These are phyloP conservation scores for Bergia puertoricense DNA, from an alignment of 92 coral and sea anemone species.

Conservation along the genomic window DNA sequence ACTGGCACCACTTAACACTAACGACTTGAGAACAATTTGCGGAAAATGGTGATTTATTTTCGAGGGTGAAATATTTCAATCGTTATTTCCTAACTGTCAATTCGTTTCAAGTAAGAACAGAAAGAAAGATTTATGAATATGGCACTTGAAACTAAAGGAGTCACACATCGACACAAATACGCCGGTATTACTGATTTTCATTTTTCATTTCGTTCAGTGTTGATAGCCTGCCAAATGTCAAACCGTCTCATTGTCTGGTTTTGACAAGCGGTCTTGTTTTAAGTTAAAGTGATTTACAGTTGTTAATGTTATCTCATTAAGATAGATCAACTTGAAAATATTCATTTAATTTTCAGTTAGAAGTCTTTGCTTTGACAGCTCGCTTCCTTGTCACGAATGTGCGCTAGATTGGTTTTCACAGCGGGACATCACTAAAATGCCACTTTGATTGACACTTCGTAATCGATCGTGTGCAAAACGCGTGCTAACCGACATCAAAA, in stretches of 20 bases:
- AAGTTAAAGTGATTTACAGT: slow-evolving; percentile 93
- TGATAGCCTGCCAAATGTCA: slow-evolving; percentile 68
- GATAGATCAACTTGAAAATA: slow-evolving; percentile 95
- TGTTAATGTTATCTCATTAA: slow-evolving; percentile 94
- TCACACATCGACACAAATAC: slow-evolving; percentile 60
- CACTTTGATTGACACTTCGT: slow-evolving; percentile 87
- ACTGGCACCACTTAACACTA: slow-evolving; percentile 20
- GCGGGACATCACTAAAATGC: slow-evolving; percentile 79
- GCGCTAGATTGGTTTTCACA: slow-evolving; percentile 92
- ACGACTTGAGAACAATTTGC: slow-evolving; percentile 47
- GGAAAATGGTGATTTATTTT: slow-evolving; percentile 38
- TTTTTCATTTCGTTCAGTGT: slow-evolving; percentile 73
- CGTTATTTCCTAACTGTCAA: slow-evolving; percentile 25
- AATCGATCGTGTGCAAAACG: slow-evolving; percentile 91
- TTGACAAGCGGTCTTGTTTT: slow-evolving; percentile 92
- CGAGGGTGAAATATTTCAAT: slow-evolving; percentile 31
- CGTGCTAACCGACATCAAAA: slow-evolving; percentile 73
- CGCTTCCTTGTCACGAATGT: slow-evolving; percentile 83
- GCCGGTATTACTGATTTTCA: slow-evolving; percentile 72
- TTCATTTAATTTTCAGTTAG: slow-evolving; percentile 94
- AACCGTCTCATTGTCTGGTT: slow-evolving; percentile 52
- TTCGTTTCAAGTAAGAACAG: slow-evolving; percentile 19
- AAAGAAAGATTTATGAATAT: slow-evolving; percentile 34
- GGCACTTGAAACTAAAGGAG: slow-evolving; percentile 38
- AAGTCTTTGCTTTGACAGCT: slow-evolving; percentile 86